phyloP scores from a whole-genome alignment of 2,888 invertebrate species.

The Elysia crispata region DNA sequence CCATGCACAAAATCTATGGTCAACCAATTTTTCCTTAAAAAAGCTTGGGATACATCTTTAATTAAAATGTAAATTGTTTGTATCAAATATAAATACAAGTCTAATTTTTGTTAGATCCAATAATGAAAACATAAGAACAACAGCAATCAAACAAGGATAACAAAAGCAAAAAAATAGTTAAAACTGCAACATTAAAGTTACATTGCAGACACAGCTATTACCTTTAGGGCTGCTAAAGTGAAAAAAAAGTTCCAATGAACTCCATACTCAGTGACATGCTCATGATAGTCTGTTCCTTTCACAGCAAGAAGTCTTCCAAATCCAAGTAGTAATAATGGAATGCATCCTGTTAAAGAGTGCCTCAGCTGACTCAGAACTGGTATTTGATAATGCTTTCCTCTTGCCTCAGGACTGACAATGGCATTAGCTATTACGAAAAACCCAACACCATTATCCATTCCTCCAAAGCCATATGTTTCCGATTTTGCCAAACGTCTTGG shows the following conservation, averaged over 20 bases:
- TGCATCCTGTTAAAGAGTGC: conserved; percentile 56
- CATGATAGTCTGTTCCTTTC: conserved; percentile 86
- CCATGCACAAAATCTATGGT: too few species aligned
- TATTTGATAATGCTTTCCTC: conserved; percentile 54
- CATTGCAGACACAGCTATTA: too few species aligned
- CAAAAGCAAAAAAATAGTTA: too few species aligned
- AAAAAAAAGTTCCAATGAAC: conserved; percentile 99
- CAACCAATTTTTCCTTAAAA: too few species aligned
- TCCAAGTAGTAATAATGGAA: conserved; percentile 78
- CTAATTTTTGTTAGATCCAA: too few species aligned
- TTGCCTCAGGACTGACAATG: conserved; percentile 72
- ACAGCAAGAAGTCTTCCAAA: conserved; percentile 76
- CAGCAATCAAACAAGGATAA: too few species aligned
- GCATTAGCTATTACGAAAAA: conserved; percentile 81
- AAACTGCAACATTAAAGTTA: too few species aligned
- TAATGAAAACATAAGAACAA: too few species aligned
- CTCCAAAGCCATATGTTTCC: conserved; percentile 85
- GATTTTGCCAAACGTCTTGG: conserved; percentile 93
- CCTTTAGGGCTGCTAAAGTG: conserved; percentile 86
- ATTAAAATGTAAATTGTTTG: too few species aligned
- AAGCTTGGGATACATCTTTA: too few species aligned
- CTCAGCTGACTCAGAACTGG: conserved; percentile 25
- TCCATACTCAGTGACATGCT: conserved; percentile 95
- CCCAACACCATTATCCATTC: conserved; percentile 98
- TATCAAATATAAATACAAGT: too few species aligned